These are phyloP conservation scores for Dolomedes plantarius DNA, from an alignment of 2,888 invertebrate species.

Conservation along the genomic window DNA sequence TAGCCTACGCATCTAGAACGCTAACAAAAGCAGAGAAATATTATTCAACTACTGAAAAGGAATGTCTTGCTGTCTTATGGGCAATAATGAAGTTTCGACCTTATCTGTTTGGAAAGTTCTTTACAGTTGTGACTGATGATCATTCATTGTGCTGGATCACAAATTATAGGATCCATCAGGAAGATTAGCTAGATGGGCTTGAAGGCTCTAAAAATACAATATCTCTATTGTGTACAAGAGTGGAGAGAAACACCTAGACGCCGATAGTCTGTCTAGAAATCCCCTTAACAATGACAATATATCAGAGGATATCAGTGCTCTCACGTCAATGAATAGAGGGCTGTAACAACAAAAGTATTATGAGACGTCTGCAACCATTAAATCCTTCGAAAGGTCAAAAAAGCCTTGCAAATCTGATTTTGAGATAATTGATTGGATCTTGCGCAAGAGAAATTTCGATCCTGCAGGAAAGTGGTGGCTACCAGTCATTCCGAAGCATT, in stretches of 20 bases:
- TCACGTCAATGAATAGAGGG: too few species aligned
- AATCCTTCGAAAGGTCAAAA: too few species aligned
- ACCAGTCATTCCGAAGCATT: too few species aligned
- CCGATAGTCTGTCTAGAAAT: background rate
- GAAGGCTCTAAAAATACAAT: conserved; percentile 70
- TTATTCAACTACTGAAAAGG: conserved; percentile 77
- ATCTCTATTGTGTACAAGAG: background rate
- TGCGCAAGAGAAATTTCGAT: too few species aligned
- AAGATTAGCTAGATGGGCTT: conserved; percentile 78
- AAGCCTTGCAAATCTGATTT: background rate
- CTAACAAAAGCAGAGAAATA: conserved; percentile 74
- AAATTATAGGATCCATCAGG: conserved; percentile 77
- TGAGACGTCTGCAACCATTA: too few species aligned
- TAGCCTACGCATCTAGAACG: too few species aligned
- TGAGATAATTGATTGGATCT: conserved; percentile 74
- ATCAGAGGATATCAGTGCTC: too few species aligned
- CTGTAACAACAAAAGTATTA: background rate
- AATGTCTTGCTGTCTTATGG: conserved; percentile 75
- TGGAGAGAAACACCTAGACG: background rate
- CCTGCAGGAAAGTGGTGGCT: too few species aligned
- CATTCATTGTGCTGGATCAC: conserved; percentile 75
- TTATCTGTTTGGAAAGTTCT: conserved; percentile 73
- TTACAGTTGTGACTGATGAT: conserved; percentile 74
- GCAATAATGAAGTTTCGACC: conserved; percentile 73
- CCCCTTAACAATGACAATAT: background rate